phyloP scores from a whole-genome alignment of 2,113 vertebrate genomes.

The Pelecanus crispus region DNA sequence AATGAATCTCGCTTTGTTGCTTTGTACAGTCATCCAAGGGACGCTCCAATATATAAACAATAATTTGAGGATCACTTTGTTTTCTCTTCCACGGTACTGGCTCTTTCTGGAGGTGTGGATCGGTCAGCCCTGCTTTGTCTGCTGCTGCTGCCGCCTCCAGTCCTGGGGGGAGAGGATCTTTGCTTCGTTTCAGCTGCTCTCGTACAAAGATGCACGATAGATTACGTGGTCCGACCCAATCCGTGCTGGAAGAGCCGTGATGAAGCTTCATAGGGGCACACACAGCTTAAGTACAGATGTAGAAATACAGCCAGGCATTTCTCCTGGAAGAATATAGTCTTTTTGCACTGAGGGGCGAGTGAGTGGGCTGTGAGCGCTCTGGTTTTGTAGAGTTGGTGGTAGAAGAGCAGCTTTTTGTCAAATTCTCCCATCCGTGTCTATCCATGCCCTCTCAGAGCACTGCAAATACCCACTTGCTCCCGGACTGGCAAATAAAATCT shows the following conservation, averaged over 20 bases:
- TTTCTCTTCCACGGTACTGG: neutral
- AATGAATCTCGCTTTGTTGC: neutral
- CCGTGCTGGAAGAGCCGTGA: neutral
- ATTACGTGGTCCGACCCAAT: rapidly evolving
- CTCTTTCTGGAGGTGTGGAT: neutral
- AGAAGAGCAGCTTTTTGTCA: neutral
- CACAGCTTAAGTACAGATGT: neutral
- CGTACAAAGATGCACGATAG: rapidly evolving
- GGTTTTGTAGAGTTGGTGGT: neutral
- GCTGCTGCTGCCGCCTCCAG: neutral
- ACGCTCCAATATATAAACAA: neutral
- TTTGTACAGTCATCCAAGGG: neutral
- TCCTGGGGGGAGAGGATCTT: neutral
- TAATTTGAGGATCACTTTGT: neutral
- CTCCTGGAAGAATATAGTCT: neutral
- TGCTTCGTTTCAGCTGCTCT: neutral
- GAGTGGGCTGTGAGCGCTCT: neutral
- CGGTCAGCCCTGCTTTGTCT: neutral
- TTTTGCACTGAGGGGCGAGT: neutral
- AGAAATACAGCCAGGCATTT: neutral
- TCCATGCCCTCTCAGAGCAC: neutral
- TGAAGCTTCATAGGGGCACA: neutral
- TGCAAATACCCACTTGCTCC: neutral
- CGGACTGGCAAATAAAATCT: neutral
- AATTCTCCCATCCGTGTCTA: neutral